phyloP scores from a whole-genome alignment of 1,140 invertebrate genomes.

The Drosophila teissieri region DNA sequence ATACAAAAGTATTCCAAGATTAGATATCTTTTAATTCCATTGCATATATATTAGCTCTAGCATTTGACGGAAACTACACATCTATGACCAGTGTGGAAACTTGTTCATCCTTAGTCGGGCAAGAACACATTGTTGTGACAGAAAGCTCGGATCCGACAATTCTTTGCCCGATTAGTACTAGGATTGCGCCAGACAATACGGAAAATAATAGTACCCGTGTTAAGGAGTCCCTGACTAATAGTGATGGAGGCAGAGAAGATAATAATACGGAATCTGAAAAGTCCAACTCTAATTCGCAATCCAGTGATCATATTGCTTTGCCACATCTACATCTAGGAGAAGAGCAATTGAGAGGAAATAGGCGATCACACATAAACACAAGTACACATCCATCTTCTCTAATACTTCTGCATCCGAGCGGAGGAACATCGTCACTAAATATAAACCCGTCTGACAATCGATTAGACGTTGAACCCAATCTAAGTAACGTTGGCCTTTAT shows the following conservation, averaged over 20 bases:
- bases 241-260: slow-evolving; percentile 7
- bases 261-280: slow-evolving; percentile 22
- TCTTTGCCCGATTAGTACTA: slow-evolving; percentile 5
- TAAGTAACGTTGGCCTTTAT: slow-evolving; percentile 85
- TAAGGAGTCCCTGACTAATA: slow-evolving; percentile 31
- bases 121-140: slow-evolving; percentile 8
- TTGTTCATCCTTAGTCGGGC: slow-evolving; percentile 15
- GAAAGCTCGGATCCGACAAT: slow-evolving; percentile 23
- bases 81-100: slow-evolving; percentile 67
- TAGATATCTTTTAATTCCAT: slow-evolving; percentile 2
- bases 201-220: slow-evolving; percentile 15
- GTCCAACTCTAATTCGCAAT: slow-evolving; percentile 1
- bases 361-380: slow-evolving; percentile 16
- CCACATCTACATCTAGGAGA: slow-evolving; percentile 29
- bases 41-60: slow-evolving; percentile 49
- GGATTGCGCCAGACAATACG: slow-evolving; percentile 4
- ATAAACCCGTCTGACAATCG: slow-evolving; percentile 85
- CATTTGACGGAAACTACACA: slow-evolving; percentile 69
- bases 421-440: slow-evolving; percentile 13
- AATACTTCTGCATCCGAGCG: slow-evolving; percentile 58
- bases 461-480: slow-evolving; percentile 68
- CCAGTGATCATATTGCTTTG: slow-evolving; percentile 19
- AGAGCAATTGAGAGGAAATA: slow-evolving; percentile 28
- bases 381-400: slow-evolving; percentile 50
- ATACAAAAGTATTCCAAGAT: too few species aligned